Conservation (phyloP, 2,888 invertebrate species). For the Cataglyphis cursor region DNA sequence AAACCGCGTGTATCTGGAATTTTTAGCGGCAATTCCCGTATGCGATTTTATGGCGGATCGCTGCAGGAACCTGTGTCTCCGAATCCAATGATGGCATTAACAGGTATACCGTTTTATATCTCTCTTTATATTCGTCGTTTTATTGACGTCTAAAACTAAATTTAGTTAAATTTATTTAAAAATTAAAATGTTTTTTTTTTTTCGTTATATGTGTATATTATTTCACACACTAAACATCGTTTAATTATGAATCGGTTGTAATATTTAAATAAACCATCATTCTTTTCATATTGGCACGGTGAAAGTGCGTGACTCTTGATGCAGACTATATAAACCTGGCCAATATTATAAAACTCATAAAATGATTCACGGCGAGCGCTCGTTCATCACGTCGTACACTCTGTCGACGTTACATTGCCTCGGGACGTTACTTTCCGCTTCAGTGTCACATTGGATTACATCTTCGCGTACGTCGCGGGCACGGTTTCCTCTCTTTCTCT, state of each 20-base stretch:
- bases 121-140: not conserved
- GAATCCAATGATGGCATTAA: not conserved
- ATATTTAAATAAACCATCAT: not conserved
- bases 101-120: not conserved
- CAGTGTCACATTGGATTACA: constrained; percentile 54
- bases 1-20: constrained; percentile 47
- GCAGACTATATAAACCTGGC: constrained; percentile 4
- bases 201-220: not conserved
- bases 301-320: constrained; percentile 39
- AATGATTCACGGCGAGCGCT: constrained; percentile 47
- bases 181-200: not conserved
- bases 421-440: constrained; percentile 55
- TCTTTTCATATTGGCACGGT: constrained; percentile 25
- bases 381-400: constrained; percentile 30
- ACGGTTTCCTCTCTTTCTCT: not conserved
- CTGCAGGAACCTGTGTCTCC: not conserved
- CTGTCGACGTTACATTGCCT: constrained; percentile 47
- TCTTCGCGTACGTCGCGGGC: constrained; percentile 46
- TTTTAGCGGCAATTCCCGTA: constrained; percentile 19
- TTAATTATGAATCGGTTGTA: constrained; percentile 3
- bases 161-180: not conserved
- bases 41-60: constrained; percentile 6
- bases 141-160: not conserved
- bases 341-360: constrained; percentile 46
- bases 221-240: not conserved